Evolutionary conservation across 2,888 invertebrate species (phyloP).

Genomic region (Xestia ashworthii): DNA sequence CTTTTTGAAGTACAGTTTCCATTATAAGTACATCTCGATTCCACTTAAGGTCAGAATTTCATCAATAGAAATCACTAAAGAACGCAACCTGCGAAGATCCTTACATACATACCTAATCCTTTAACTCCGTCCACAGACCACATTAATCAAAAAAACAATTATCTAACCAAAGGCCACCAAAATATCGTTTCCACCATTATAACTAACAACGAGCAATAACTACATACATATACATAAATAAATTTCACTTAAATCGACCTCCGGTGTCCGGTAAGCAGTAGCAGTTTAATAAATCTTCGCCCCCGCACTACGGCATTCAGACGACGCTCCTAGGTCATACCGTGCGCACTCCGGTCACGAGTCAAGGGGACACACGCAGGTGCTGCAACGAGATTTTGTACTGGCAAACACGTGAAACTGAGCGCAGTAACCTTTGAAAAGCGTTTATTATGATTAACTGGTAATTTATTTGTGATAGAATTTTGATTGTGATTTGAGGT

Average conservation of each 20-base stretch:
- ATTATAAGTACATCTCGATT: not conserved
- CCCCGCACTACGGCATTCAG: constrained; percentile 71
- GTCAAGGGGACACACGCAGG: constrained; percentile 65
- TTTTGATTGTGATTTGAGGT: constrained; percentile 22
- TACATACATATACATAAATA: constrained; percentile 77
- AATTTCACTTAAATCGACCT: constrained; percentile 75
- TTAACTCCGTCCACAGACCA: not conserved
- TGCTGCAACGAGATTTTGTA: constrained; percentile 48
- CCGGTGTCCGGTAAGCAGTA: constrained; percentile 76
- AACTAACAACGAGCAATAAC: constrained; percentile 65
- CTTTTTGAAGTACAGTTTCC: not conserved
- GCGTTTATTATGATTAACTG: constrained; percentile 46
- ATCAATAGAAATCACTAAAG: not conserved
- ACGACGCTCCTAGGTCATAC: constrained; percentile 65
- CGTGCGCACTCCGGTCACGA: constrained; percentile 63
- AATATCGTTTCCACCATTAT: constrained; percentile 36
- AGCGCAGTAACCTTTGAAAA: constrained; percentile 58
- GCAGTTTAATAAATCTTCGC: constrained; percentile 85
- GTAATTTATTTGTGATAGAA: constrained; percentile 47
- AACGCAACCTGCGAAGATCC: not conserved
- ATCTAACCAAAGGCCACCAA: constrained; percentile 14
- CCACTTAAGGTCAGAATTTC: not conserved
- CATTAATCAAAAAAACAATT: not conserved
- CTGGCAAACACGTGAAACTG: constrained; percentile 45
- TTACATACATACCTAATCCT: not conserved